These are phyloP conservation scores for Myopa tessellatipennis DNA, from an alignment of 2,888 invertebrate genomes.

Conservation along the genomic window DNA sequence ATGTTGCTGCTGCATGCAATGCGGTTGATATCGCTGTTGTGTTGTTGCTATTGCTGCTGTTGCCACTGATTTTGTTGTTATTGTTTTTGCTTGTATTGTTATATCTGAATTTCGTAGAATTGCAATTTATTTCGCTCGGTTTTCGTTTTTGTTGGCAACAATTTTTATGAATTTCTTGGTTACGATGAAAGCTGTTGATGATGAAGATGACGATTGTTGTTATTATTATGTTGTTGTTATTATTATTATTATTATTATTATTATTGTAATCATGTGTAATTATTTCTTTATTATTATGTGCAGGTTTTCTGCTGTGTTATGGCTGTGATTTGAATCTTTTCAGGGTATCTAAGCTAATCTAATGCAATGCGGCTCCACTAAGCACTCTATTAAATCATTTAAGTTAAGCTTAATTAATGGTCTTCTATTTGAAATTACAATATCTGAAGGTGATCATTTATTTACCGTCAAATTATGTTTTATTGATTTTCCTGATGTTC, in stretches of 20 bases:
- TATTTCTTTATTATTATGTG: not conserved
- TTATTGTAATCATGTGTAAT: not conserved
- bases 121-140: constrained; percentile 33
- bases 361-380: no score
- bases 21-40: not conserved
- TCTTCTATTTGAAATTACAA: no score
- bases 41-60: not conserved
- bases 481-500: no score
- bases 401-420: no score
- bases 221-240: not conserved
- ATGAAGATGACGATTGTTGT: not conserved
- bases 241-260: constrained; percentile 8
- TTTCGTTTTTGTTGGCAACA: constrained; percentile 18
- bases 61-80: not conserved
- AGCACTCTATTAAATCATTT: no score
- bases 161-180: not conserved
- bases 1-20: not conserved
- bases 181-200: not conserved
- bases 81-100: not conserved
- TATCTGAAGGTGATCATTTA: no score
- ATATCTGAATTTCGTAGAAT: constrained; percentile 27
- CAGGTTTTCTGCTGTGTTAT: not conserved
- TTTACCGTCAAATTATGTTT: no score
- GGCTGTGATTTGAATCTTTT: no score
- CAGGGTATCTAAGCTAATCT: no score